Evolutionary conservation across 2,113 vertebrate species (phyloP), one percentile per base, ranked within the genome.

Genomic region (Lasiurus cinereus): DNA sequence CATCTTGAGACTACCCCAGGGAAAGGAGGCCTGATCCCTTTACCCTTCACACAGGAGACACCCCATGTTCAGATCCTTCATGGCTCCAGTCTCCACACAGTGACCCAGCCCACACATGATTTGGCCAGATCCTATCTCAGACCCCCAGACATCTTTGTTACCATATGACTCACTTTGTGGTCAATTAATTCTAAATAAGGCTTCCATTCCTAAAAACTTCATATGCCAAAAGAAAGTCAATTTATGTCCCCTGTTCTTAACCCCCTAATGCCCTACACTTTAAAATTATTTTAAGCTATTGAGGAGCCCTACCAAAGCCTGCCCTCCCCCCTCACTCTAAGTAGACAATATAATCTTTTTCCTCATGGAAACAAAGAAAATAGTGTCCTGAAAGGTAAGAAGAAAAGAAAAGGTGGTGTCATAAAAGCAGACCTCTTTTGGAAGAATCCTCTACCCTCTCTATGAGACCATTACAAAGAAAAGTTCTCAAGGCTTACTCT

Each of bases 81-180:
- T 24, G 16, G 56, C 73, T 33, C 72, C 12, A 9, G 59, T 72
- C 14, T n/a, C 62, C 86, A 85, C 33, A 83, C 27, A 62, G 76
- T 18, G 2, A 94, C 50, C 74, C 86, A 46, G 70, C 88, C 79
- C 90, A 89, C 74, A 83, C 31, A 46, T 8, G 27, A 66, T 27
- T 33, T 18, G 31, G 69, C 48, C 56, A 82, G 46, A 74, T 83
- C 76, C 59, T 13, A 48, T 48, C 52, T 88, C 92, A 84, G 56
- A 83, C 36, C 64, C 21, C 83, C 72, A 83, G 59, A 88, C 24
- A 56, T 73, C 50, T 86, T 76, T 93, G 76, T 95, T 66, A 90
- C n/a, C 29, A 86, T 85, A 70, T 95, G 93, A 96, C 52, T 96
- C 87, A 94, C 52, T 72, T 31, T 96, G 92, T 94, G 80, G 96